phyloP scores from a whole-genome alignment of 2,797 vertebrate species.

The Manis pentadactyla region DNA sequence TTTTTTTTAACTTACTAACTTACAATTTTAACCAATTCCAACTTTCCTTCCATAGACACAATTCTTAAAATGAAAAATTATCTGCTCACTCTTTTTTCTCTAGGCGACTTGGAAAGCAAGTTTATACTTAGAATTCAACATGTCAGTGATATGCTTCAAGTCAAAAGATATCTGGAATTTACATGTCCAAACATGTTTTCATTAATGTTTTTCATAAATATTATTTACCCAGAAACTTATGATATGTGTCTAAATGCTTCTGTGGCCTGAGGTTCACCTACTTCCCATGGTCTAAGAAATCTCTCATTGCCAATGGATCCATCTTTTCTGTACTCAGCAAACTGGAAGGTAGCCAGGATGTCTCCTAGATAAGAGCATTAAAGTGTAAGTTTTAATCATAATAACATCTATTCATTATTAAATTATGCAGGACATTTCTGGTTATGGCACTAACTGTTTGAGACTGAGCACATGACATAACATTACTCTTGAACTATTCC shows the following conservation, averaged over 20 bases:
- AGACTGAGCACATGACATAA: neutral
- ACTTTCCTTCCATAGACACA: constrained; percentile 79
- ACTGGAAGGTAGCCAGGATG: neutral
- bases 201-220: neutral
- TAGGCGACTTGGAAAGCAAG: constrained; percentile 72
- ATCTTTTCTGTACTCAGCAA: neutral
- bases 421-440: constrained; percentile 32
- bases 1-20: neutral
- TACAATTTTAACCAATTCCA: constrained; percentile 79
- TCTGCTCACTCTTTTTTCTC: constrained; percentile 76
- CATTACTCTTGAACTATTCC: neutral
- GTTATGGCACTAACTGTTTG: neutral
- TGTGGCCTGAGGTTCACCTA: neutral
- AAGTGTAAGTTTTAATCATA: constrained; percentile 24
- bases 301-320: fast-evolving
- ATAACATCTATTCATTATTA: constrained; percentile 21
- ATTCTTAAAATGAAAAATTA: constrained; percentile 71
- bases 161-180: neutral
- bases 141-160: neutral
- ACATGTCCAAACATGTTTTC: neutral
- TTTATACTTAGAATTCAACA: neutral
- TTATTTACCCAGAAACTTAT: neutral
- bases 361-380: neutral
- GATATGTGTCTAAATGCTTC: neutral
- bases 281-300: fast-evolving